Conservation (phyloP, 30 jellyfish, hydroid and myxozoan species). For the Cassiopea xamachana region DNA sequence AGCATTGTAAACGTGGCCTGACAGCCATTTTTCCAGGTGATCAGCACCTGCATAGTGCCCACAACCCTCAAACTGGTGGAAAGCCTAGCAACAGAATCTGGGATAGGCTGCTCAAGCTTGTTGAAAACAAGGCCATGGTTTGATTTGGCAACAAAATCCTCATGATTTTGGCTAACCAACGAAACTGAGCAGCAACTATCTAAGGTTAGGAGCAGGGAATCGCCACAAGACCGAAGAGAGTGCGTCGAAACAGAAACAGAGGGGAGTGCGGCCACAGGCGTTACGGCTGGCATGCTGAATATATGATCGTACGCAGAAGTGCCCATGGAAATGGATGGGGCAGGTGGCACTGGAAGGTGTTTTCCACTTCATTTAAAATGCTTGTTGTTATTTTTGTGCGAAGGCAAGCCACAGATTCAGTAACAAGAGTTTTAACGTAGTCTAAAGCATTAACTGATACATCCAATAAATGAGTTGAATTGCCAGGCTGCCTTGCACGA, state of each 20-base stretch:
- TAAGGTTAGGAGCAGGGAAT: conserved; percentile 42
- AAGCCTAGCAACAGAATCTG: conserved; percentile 62
- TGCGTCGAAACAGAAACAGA: conserved; percentile 31
- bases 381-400: neutral
- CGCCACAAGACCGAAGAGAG: conserved; percentile 37
- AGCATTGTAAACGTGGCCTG: conserved; percentile 45
- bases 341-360: neutral
- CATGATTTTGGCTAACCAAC: conserved; percentile 47
- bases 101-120: conserved; percentile 57
- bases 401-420: neutral
- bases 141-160: conserved; percentile 18
- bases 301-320: conserved; percentile 21
- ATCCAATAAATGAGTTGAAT: too few species aligned
- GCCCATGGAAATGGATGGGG: neutral
- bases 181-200: conserved; percentile 66
- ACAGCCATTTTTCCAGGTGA: conserved; percentile 62
- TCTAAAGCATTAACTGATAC: too few species aligned
- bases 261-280: conserved; percentile 21
- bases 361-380: neutral
- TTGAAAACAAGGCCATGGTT: conserved; percentile 4
- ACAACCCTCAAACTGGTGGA: conserved; percentile 46
- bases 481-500: too few species aligned
- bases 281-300: conserved; percentile 54
- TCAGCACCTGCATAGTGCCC: conserved; percentile 49
- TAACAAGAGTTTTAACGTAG: neutral